Percentiles rank a stretch among this genome's conserved stretches.
Evolutionary conservation across 2,888 invertebrate species (phyloP).

Genomic region (Tridacna gigas): DNA sequence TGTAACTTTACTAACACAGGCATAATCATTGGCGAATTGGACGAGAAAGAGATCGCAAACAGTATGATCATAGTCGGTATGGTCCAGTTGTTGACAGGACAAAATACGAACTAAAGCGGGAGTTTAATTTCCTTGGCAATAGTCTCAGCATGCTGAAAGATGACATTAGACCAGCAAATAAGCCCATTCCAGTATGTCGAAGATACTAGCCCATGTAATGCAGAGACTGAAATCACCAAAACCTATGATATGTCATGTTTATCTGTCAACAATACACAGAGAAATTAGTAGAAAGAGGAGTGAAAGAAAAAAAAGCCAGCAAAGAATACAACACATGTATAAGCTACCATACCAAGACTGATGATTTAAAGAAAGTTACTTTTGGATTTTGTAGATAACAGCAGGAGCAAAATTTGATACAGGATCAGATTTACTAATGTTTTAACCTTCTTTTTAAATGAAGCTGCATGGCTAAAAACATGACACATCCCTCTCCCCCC

Average conservation of each 20-base stretch:
- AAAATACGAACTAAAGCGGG: conserved; percentile 67
- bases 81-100: conserved; percentile 72
- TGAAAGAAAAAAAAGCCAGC: no score
- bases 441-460: no score
- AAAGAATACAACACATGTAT: no score
- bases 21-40: conserved; percentile 62
- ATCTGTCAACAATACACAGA: no score
- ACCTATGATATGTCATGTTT: no score
- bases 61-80: conserved; percentile 77
- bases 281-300: no score
- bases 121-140: conserved; percentile 68
- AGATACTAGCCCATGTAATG: conserved; percentile 28
- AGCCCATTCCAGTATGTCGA: conserved; percentile 54
- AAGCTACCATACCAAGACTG: no score
- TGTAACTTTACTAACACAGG: conserved; percentile 57
- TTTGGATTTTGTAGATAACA: background rate
- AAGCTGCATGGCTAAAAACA: no score
- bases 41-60: conserved; percentile 68
- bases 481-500: no score
- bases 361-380: no score
- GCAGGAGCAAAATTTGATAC: background rate
- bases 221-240: no score
- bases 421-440: background rate
- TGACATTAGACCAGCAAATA: conserved; percentile 50
- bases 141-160: conserved; percentile 60